Evolutionary conservation across 2,797 vertebrate genomes (phyloP).

Genomic region (Clarias platycephalus): DNA sequence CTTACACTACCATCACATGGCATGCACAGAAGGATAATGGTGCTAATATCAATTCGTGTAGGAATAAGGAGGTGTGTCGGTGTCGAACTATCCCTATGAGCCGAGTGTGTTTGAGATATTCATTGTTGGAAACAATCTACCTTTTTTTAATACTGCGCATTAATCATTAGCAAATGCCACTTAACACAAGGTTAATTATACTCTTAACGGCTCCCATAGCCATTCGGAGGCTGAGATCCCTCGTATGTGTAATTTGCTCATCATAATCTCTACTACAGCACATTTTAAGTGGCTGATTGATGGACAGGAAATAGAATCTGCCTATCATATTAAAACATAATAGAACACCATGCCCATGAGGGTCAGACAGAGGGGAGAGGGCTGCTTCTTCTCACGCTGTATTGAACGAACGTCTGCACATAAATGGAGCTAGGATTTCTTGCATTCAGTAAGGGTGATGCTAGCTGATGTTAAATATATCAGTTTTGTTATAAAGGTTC

Average conservation of each 20-base stretch:
- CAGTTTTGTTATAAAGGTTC: neutral
- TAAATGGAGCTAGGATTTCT: neutral
- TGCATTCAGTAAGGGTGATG: neutral
- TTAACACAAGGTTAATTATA: slow-evolving; percentile 64
- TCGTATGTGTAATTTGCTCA: slow-evolving; percentile 61
- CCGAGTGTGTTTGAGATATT: slow-evolving; percentile 52
- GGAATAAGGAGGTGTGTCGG: slow-evolving; percentile 23
- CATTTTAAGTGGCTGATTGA: slow-evolving; percentile 64
- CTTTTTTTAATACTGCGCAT: slow-evolving; percentile 58
- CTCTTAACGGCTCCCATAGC: slow-evolving; percentile 61
- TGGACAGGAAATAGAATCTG: slow-evolving; percentile 63
- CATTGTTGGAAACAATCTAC: slow-evolving; percentile 62
- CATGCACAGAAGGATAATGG: slow-evolving; percentile 14
- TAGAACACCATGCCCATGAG: slow-evolving; percentile 51
- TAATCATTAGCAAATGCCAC: slow-evolving; percentile 63
- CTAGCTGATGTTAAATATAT: neutral
- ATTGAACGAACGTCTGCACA: slow-evolving; percentile 11
- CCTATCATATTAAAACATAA: slow-evolving; percentile 62
- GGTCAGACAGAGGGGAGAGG: slow-evolving; percentile 51
- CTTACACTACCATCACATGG: neutral
- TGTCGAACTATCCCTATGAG: slow-evolving; percentile 50
- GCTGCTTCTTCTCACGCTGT: neutral
- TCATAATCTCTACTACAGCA: slow-evolving; percentile 62
- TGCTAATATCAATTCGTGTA: slow-evolving; percentile 32
- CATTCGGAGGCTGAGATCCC: slow-evolving; percentile 59